Evolutionary conservation across 2,113 vertebrate species (phyloP).

Genomic region (Aldabrachelys gigantea): DNA sequence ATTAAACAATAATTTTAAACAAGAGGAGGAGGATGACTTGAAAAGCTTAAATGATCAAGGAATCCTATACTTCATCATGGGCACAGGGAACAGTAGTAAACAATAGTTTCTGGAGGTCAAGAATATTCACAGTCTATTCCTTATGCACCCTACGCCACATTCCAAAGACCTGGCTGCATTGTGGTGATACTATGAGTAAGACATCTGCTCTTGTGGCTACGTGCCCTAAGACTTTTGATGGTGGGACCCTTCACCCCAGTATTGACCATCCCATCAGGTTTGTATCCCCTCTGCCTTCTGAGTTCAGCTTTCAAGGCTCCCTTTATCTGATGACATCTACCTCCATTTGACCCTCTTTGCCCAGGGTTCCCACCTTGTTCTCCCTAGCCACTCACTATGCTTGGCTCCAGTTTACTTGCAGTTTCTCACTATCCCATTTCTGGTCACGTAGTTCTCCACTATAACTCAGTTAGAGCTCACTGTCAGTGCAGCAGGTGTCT

Average conservation of each 20-base stretch:
- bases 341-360: not conserved
- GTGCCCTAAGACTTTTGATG: not conserved
- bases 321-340: not conserved
- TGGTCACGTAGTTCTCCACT: not conserved
- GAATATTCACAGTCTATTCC: not conserved
- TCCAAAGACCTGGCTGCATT: not conserved
- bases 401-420: not conserved
- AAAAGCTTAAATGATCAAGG: not conserved
- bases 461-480: not conserved
- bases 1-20: too few relatives aligned
- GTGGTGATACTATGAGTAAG: not conserved
- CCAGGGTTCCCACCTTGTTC: not conserved
- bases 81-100: not conserved
- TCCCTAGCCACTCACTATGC: not conserved
- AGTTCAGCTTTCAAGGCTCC: not conserved
- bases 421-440: not conserved
- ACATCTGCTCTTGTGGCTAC: not conserved
- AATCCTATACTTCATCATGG: not conserved
- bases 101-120: not conserved
- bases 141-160: not conserved
- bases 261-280: not conserved
- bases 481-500: not conserved
- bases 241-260: not conserved
- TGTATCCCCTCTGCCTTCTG: not conserved
- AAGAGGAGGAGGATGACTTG: not conserved